Evolutionary conservation across 2,888 invertebrate species (phyloP).

Genomic region (Ophioninae sp.): DNA sequence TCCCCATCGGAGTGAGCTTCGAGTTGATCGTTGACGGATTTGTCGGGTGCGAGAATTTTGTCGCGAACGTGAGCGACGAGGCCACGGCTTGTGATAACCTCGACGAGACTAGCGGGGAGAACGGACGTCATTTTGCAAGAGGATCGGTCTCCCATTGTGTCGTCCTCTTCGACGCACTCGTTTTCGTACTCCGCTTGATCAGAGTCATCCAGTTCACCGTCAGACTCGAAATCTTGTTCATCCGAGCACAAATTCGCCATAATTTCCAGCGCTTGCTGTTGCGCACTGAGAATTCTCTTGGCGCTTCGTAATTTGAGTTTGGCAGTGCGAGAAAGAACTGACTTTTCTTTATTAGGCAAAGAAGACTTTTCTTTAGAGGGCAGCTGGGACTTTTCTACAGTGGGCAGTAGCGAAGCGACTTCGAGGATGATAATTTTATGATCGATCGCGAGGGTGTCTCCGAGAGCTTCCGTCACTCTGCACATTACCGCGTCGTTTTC

Average conservation of each 20-base stretch:
- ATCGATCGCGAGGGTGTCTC: slow-evolving; percentile 83
- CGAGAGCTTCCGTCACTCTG: slow-evolving; percentile 82
- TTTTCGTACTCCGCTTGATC: slow-evolving; percentile 79
- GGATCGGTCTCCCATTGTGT: slow-evolving; percentile 71
- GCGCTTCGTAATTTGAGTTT: slow-evolving; percentile 82
- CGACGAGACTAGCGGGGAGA: slow-evolving; percentile 83
- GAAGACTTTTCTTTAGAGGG: too few relatives aligned
- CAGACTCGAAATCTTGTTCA: slow-evolving; percentile 81
- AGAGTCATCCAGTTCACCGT: slow-evolving; percentile 80
- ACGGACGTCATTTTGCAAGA: slow-evolving; percentile 80
- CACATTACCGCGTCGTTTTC: slow-evolving; percentile 74
- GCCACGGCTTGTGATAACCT: slow-evolving; percentile 84
- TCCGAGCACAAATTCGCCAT: slow-evolving; percentile 87
- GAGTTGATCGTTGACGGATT: slow-evolving; percentile 83
- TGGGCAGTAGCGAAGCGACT: slow-evolving; percentile 82
- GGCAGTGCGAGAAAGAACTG: slow-evolving; percentile 80
- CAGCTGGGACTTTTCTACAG: slow-evolving; percentile 75
- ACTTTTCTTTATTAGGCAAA: slow-evolving; percentile 71
- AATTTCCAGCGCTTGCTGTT: slow-evolving; percentile 87
- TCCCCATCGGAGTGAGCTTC: slow-evolving; percentile 82
- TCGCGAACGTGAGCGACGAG: slow-evolving; percentile 85
- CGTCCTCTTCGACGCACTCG: slow-evolving; percentile 74
- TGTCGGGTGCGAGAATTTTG: slow-evolving; percentile 82
- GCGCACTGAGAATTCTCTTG: slow-evolving; percentile 85
- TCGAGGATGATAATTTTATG: slow-evolving; percentile 82